A percentile compares a stretch with the other conserved stretches of the same genome.
These are phyloP conservation scores for Wiebesia pumilae DNA, from an alignment of 1,140 invertebrate genomes.

Conservation along the genomic window DNA sequence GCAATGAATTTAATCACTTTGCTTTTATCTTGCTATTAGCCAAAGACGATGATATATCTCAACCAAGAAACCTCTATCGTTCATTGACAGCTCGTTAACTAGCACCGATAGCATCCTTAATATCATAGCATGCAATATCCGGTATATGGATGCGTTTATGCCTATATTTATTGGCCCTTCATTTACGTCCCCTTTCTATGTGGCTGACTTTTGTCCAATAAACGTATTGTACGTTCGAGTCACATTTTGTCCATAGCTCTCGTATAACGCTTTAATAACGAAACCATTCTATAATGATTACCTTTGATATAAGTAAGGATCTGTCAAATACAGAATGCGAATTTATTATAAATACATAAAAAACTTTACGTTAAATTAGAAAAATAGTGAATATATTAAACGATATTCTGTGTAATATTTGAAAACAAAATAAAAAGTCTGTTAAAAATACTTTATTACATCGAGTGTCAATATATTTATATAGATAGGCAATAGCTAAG, in stretches of 20 bases:
- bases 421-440: too few species aligned
- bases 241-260: neutral
- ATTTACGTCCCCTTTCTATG: neutral
- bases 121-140: neutral
- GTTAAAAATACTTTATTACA: too few species aligned
- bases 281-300: neutral
- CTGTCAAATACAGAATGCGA: neutral
- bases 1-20: neutral
- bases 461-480: too few species aligned
- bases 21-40: neutral
- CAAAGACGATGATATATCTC: conserved; percentile 6
- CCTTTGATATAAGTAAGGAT: neutral
- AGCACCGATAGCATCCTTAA: conserved; percentile 6
- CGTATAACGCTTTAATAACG: conserved; percentile 2
- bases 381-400: too few species aligned
- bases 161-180: neutral
- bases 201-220: neutral
- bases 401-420: too few species aligned
- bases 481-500: too few species aligned
- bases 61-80: conserved; percentile 21
- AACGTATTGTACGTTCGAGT: conserved; percentile 16
- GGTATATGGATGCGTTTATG: neutral
- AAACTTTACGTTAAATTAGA: too few species aligned
- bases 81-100: conserved; percentile 36
- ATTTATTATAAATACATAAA: too few species aligned